phyloP scores from a whole-genome alignment of 1,140 invertebrate genomes.

The Trissolcus basalis region DNA sequence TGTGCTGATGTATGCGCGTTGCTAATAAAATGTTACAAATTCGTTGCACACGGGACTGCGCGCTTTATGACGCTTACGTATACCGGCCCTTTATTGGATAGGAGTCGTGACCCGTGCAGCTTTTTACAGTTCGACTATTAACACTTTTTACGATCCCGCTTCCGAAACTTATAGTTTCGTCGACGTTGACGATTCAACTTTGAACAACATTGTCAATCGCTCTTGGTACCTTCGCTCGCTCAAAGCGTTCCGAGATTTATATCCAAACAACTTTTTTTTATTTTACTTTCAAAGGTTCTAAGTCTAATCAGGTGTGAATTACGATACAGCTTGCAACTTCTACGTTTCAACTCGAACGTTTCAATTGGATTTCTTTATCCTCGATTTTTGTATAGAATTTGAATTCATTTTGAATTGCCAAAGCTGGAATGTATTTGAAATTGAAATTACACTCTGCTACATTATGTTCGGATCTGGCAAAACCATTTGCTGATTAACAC shows the following conservation, averaged over 20 bases:
- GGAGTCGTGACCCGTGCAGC: slow-evolving; percentile 44
- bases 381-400: too few relatives aligned
- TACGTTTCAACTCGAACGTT: too few relatives aligned
- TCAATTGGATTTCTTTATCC: too few relatives aligned
- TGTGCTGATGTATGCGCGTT: slow-evolving; percentile 48
- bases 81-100: slow-evolving; percentile 62
- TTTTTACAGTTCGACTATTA: slow-evolving; percentile 52
- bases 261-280: slow-evolving; percentile 13
- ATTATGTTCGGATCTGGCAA: too few relatives aligned
- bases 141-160: slow-evolving; percentile 47
- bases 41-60: slow-evolving; percentile 66
- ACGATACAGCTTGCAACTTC: background rate
- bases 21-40: slow-evolving; percentile 75
- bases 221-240: slow-evolving; percentile 5
- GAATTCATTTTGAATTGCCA: too few relatives aligned
- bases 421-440: too few relatives aligned
- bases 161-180: slow-evolving; percentile 47
- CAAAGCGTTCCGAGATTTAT: slow-evolving; percentile 32
- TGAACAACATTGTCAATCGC: slow-evolving; percentile 25
- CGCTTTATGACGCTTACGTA: slow-evolving; percentile 65
- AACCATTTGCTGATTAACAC: background rate
- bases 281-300: background rate
- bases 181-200: slow-evolving; percentile 45
- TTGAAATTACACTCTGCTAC: too few relatives aligned
- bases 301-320: slow-evolving; percentile 38